Conservation (phyloP, 1,140 invertebrate species). For the Drosophila persimilis region DNA sequence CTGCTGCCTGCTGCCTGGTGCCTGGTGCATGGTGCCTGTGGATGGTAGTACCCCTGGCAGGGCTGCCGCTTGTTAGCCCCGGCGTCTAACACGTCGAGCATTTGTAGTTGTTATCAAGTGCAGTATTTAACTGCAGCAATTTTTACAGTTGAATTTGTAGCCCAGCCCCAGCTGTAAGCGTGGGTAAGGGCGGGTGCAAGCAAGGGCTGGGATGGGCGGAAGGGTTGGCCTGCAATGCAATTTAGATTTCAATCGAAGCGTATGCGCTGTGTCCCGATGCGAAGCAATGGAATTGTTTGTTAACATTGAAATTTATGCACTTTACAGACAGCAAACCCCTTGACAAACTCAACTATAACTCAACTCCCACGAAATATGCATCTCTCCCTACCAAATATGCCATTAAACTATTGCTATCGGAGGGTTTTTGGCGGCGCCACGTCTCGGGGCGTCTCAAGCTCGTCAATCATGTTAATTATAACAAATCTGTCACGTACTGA, state of each 20-base stretch:
- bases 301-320: conserved; percentile 69
- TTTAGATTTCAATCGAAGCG: conserved; percentile 70
- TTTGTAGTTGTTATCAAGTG: conserved; percentile 74
- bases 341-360: conserved; percentile 30
- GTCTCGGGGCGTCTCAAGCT: conserved; percentile 54
- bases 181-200: neutral
- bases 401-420: neutral
- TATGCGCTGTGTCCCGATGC: conserved; percentile 39
- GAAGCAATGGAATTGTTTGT: conserved; percentile 28
- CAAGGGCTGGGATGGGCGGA: neutral
- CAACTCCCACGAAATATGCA: neutral
- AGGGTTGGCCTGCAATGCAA: conserved; percentile 52
- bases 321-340: conserved; percentile 26
- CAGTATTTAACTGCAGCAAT: conserved; percentile 74
- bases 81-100: conserved; percentile 65
- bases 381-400: neutral
- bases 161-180: conserved; percentile 20
- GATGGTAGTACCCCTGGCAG: no score
- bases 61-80: conserved; percentile 56
- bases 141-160: conserved; percentile 73
- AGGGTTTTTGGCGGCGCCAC: neutral
- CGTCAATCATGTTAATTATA: conserved; percentile 76
- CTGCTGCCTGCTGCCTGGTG: conserved; percentile 9
- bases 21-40: conserved; percentile 26
- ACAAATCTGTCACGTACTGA: conserved; percentile 71